A percentile compares a stretch with the other conserved stretches of the same genome.
Conservation (phyloP, 37 sponge, comb jelly and placozoan genomes). For the Oopsacas minuta region DNA sequence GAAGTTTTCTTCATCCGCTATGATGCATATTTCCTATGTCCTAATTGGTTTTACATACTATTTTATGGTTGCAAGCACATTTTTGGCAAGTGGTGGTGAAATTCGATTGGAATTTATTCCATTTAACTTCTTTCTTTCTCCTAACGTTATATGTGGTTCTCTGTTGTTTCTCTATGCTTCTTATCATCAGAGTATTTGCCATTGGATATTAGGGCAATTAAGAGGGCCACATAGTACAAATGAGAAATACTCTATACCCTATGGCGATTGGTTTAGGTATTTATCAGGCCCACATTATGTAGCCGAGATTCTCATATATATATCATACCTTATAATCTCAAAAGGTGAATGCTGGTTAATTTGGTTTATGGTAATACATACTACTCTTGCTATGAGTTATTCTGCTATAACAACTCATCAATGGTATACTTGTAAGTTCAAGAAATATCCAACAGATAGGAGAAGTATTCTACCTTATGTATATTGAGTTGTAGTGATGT, state of each 20-base stretch:
- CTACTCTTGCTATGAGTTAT: background rate
- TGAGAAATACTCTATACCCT: slow-evolving; percentile 29
- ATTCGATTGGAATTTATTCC: background rate
- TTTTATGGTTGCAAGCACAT: background rate
- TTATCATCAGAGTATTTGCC: slow-evolving; percentile 55
- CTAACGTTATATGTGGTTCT: slow-evolving; percentile 19
- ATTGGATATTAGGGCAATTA: slow-evolving; percentile 48
- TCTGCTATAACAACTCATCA: background rate
- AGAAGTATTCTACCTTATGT: background rate
- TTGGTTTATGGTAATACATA: background rate
- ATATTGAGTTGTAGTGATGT: no score
- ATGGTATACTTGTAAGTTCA: background rate
- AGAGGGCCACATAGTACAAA: background rate
- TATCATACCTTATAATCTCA: slow-evolving; percentile 26
- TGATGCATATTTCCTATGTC: slow-evolving; percentile 52
- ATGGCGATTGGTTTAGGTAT: slow-evolving; percentile 70
- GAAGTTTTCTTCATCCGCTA: slow-evolving; percentile 23
- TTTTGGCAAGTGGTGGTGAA: background rate
- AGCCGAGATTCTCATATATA: slow-evolving; percentile 60
- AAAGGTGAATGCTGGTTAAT: background rate
- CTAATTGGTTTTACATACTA: slow-evolving; percentile 28
- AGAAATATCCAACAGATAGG: background rate
- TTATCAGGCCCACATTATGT: slow-evolving; percentile 55
- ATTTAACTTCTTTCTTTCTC: background rate
- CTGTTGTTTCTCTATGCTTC: slow-evolving; percentile 45